Conservation (phyloP, 2,797 vertebrate species). For the Gymnodraco acuticeps region DNA sequence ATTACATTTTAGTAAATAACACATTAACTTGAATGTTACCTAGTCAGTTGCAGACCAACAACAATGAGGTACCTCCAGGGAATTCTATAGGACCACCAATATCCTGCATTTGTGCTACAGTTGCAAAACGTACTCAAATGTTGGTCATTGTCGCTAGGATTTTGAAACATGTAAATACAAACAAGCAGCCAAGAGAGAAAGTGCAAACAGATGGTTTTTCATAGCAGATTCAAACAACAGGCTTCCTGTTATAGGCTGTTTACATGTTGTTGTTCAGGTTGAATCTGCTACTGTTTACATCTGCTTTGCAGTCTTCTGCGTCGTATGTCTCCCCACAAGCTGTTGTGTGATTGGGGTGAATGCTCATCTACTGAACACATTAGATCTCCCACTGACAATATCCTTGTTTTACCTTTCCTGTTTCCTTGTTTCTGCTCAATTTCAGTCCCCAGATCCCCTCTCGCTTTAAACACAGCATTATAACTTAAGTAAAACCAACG, state of each 20-base stretch:
- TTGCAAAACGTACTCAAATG: slow-evolving; percentile 40
- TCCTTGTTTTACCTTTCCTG: slow-evolving; percentile 34
- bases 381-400: slow-evolving; percentile 40
- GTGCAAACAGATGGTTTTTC: slow-evolving; percentile 51
- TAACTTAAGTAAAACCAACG: slow-evolving; percentile 4
- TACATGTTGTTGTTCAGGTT: slow-evolving; percentile 49
- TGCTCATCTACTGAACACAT: slow-evolving; percentile 56
- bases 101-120: slow-evolving; percentile 26
- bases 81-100: slow-evolving; percentile 23
- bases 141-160: slow-evolving; percentile 19
- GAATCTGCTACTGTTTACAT: slow-evolving; percentile 51
- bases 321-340: slow-evolving; percentile 52
- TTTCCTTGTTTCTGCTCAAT: slow-evolving; percentile 15
- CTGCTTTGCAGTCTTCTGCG: slow-evolving; percentile 43
- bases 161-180: background rate
- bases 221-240: slow-evolving; percentile 50
- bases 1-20: slow-evolving; percentile 5
- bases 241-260: slow-evolving; percentile 49
- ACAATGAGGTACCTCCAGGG: background rate
- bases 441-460: background rate
- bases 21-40: slow-evolving; percentile 18
- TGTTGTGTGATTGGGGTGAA: slow-evolving; percentile 53
- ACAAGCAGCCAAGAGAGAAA: slow-evolving; percentile 24
- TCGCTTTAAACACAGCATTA: slow-evolving; percentile 6
- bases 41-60: slow-evolving; percentile 6